Evolutionary conservation across 1,140 invertebrate genomes (phyloP).

Genomic region (Calephelis nemesis): DNA sequence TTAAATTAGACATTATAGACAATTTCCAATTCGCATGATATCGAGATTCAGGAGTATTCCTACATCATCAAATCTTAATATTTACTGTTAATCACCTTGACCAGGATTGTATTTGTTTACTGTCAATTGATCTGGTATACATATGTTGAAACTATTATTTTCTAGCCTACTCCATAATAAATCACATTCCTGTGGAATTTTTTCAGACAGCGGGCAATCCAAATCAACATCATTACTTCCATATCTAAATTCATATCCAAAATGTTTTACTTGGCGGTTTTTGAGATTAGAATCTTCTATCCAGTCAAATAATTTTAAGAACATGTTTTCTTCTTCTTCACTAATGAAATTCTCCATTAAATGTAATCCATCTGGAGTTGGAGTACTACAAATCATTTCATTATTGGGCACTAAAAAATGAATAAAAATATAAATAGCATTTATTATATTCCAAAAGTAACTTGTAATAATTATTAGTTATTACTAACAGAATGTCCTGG

Average conservation of each 20-base stretch:
- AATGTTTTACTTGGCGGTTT: conserved; percentile 94
- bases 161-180: conserved; percentile 83
- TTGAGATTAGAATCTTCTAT: conserved; percentile 83
- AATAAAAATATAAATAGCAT: conserved; percentile 21
- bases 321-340: conserved; percentile 83
- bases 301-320: conserved; percentile 84
- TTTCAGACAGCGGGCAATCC: conserved; percentile 80
- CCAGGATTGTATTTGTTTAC: conserved; percentile 95
- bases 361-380: conserved; percentile 85
- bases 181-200: conserved; percentile 72
- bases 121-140: conserved; percentile 93
- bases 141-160: conserved; percentile 66
- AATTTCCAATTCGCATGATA: no score
- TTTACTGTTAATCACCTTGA: conserved; percentile 83
- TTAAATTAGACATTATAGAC: no score
- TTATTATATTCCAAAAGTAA: no score
- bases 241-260: conserved; percentile 96
- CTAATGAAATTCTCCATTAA: conserved; percentile 88
- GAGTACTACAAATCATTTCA: conserved; percentile 47
- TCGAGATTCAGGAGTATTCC: no score
- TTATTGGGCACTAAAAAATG: conserved; percentile 58
- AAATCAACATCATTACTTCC: conserved; percentile 92
- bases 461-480: no score
- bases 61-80: no score
- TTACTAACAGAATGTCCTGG: no score